These are phyloP conservation scores for Mormyrus hasselquistii DNA, from an alignment of 2,797 vertebrate species.

Conservation along the genomic window DNA sequence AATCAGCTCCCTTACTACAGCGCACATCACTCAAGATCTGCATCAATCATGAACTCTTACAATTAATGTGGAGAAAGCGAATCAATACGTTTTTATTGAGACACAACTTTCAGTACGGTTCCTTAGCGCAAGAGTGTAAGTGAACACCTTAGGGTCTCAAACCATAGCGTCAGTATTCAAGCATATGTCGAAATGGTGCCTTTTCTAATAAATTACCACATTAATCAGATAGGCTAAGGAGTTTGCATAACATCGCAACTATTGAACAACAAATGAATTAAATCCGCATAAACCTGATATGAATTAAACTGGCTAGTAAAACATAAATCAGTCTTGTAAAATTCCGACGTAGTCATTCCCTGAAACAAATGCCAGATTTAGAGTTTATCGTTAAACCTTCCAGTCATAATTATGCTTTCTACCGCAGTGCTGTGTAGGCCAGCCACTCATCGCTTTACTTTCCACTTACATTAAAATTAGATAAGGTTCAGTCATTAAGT, in stretches of 20 bases:
- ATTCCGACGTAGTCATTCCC: not conserved
- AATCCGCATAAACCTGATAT: not conserved
- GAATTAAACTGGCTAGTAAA: not conserved
- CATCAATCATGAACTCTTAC: not conserved
- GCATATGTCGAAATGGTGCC: not conserved
- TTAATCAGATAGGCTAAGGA: not conserved
- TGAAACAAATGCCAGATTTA: not conserved
- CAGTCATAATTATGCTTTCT: not conserved
- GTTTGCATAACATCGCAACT: not conserved
- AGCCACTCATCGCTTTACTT: not conserved
- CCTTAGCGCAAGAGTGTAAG: not conserved
- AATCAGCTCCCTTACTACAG: not conserved
- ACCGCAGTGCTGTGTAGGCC: not conserved
- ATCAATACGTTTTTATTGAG: not conserved
- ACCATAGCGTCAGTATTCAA: not conserved
- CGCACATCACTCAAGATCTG: not conserved
- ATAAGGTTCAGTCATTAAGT: not conserved
- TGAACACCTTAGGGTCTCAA: not conserved
- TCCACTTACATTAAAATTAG: not conserved
- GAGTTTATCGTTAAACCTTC: not conserved
- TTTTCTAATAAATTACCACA: not conserved
- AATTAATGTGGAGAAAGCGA: not conserved
- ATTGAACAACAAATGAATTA: not conserved
- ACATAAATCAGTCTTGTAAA: not conserved
- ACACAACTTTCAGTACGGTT: not conserved